These are phyloP conservation scores for Porites divaricata DNA, from an alignment of 92 coral and sea anemone species.

Conservation along the genomic window DNA sequence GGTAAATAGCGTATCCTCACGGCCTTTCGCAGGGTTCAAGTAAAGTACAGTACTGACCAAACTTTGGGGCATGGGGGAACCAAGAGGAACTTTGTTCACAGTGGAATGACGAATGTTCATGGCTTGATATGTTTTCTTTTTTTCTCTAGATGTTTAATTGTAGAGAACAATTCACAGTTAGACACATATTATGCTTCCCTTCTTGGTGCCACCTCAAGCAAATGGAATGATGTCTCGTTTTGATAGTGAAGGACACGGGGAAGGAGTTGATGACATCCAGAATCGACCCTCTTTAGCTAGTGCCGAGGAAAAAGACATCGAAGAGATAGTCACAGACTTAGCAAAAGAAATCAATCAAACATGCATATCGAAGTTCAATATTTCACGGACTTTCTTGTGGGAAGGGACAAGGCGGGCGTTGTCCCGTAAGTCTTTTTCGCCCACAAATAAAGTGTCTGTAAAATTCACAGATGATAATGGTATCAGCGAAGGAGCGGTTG, in stretches of 20 bases:
- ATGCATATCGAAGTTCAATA: conserved; percentile 60
- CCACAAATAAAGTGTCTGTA: conserved; percentile 50
- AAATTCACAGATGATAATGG: conserved; percentile 70
- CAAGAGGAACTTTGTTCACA: too few relatives aligned
- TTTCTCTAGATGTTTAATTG: not conserved
- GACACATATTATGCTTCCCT: conserved; percentile 50
- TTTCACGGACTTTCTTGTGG: conserved; percentile 66
- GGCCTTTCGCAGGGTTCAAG: too few relatives aligned
- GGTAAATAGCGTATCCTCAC: too few relatives aligned
- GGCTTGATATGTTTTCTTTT: not conserved
- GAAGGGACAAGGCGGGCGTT: conserved; percentile 68
- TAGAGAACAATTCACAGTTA: not conserved
- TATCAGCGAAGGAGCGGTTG: conserved; percentile 68
- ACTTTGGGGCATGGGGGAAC: too few relatives aligned
- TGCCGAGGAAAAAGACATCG: conserved; percentile 11
- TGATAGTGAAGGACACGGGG: conserved; percentile 15
- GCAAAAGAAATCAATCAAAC: conserved; percentile 39
- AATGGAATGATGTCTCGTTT: conserved; percentile 1
- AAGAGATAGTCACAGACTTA: conserved; percentile 29
- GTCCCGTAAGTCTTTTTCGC: conserved; percentile 63
- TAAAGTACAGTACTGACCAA: too few relatives aligned
- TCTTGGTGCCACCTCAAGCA: not conserved
- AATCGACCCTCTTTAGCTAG: not conserved
- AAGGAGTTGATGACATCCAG: not conserved
- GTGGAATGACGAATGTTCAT: too few relatives aligned